Percentiles rank a stretch among this genome's conserved stretches.
Evolutionary conservation across 2,113 vertebrate species (phyloP).

Genomic region (Cyprinodon tularosa): DNA sequence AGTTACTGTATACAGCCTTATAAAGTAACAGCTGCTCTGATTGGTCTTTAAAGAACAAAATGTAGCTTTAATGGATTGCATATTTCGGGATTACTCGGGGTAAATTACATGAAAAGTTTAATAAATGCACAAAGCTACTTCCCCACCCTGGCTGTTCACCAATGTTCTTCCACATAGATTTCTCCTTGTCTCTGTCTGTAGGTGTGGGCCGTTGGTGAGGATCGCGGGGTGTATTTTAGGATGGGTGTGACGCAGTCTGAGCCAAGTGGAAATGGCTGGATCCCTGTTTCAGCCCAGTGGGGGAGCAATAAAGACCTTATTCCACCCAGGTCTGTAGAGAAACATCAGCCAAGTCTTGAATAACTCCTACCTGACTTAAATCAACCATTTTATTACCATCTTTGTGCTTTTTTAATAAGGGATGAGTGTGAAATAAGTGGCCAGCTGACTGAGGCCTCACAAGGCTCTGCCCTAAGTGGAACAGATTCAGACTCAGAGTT

Average conservation of each 20-base stretch:
- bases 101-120: background rate
- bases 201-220: slow-evolving; percentile 93
- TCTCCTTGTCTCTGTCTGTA: slow-evolving; percentile 44
- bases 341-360: background rate
- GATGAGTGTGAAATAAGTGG: slow-evolving; percentile 85
- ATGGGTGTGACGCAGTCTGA: slow-evolving; percentile 90
- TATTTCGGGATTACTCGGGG: background rate
- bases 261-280: slow-evolving; percentile 94
- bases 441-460: slow-evolving; percentile 82
- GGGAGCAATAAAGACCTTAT: slow-evolving; percentile 76
- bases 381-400: background rate
- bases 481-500: slow-evolving; percentile 79
- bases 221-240: slow-evolving; percentile 91
- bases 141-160: background rate
- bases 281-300: slow-evolving; percentile 82
- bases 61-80: background rate
- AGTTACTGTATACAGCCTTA: slow-evolving; percentile 67
- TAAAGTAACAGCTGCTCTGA: slow-evolving; percentile 57
- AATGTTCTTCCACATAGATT: background rate
- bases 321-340: slow-evolving; percentile 37
- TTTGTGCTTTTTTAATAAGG: slow-evolving; percentile 57
- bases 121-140: background rate
- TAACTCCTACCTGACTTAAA: background rate
- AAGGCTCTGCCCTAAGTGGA: slow-evolving; percentile 79
- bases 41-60: slow-evolving; percentile 8